These are phyloP conservation scores for Oreochromis mossambicus DNA, from an alignment of 2,797 vertebrate genomes.

Conservation along the genomic window DNA sequence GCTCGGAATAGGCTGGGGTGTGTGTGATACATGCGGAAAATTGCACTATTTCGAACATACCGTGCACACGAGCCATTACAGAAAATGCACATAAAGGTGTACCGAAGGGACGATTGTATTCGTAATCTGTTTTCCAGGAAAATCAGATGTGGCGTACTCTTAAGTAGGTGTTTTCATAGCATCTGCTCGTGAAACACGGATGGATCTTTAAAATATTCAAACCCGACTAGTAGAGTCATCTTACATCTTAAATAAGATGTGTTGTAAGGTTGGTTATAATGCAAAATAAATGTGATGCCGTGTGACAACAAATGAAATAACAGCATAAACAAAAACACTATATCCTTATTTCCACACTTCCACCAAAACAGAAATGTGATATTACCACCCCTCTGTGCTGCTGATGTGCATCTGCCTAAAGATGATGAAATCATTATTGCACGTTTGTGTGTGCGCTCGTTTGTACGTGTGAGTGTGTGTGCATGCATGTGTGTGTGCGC, in stretches of 20 bases:
- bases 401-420: constrained; percentile 72
- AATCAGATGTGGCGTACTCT: background rate
- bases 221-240: constrained; percentile 15
- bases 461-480: constrained; percentile 2
- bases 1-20: background rate
- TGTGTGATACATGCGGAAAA: background rate
- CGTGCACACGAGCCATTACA: background rate
- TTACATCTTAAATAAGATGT: constrained; percentile 35
- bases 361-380: constrained; percentile 60
- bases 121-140: background rate
- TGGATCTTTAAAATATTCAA: constrained; percentile 27
- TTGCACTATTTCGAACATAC: background rate
- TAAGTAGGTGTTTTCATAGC: background rate
- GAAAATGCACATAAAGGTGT: background rate
- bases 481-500: background rate
- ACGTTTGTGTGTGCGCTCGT: constrained; percentile 44
- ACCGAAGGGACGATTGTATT: background rate
- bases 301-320: constrained; percentile 58
- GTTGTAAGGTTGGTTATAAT: constrained; percentile 16
- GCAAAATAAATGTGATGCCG: constrained; percentile 52
- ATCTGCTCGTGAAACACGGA: background rate
- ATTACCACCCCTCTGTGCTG: constrained; percentile 55
- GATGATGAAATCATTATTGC: constrained; percentile 73
- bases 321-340: constrained; percentile 60
- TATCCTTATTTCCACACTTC: constrained; percentile 58